These are phyloP conservation scores for Lagorchestes hirsutus DNA, from an alignment of 2,797 vertebrate genomes.

Conservation along the genomic window DNA sequence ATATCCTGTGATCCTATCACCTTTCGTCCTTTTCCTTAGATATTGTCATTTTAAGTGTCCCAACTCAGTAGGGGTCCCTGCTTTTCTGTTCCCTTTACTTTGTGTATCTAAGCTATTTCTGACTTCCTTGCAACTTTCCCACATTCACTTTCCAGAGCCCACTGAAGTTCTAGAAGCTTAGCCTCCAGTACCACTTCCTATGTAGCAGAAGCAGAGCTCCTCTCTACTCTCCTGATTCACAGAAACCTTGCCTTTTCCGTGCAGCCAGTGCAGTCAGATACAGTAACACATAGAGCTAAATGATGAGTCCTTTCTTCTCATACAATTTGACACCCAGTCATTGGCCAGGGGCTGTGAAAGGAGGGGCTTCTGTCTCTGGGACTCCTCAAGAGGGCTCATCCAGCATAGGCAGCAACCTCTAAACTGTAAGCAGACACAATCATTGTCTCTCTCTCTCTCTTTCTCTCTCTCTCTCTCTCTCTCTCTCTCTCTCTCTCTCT, in stretches of 20 bases:
- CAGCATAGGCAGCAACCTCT: slow-evolving; percentile 58
- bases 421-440: slow-evolving; percentile 29
- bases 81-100: background rate
- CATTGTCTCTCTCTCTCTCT: slow-evolving; percentile 56
- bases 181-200: background rate
- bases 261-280: background rate
- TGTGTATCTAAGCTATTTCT: background rate
- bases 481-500: slow-evolving; percentile 50
- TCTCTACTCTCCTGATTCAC: slow-evolving; percentile 13
- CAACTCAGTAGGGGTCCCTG: background rate
- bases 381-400: slow-evolving; percentile 75
- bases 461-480: slow-evolving; percentile 48
- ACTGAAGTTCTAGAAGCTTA: slow-evolving; percentile 6
- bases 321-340: slow-evolving; percentile 72
- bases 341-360: slow-evolving; percentile 78
- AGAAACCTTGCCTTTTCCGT: background rate
- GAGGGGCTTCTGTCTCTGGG: slow-evolving; percentile 81
- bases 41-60: background rate
- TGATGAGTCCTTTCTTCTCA: slow-evolving; percentile 48
- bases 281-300: slow-evolving; percentile 60
- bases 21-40: slow-evolving; percentile 6
- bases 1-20: slow-evolving; percentile 20
- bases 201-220: slow-evolving; percentile 53
- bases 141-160: background rate
- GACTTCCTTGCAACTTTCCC: slow-evolving; percentile 12